Base-by-base conservation (phyloP, 2,888 invertebrate genomes). In the Branchipolynoe longqiensis region DNA sequence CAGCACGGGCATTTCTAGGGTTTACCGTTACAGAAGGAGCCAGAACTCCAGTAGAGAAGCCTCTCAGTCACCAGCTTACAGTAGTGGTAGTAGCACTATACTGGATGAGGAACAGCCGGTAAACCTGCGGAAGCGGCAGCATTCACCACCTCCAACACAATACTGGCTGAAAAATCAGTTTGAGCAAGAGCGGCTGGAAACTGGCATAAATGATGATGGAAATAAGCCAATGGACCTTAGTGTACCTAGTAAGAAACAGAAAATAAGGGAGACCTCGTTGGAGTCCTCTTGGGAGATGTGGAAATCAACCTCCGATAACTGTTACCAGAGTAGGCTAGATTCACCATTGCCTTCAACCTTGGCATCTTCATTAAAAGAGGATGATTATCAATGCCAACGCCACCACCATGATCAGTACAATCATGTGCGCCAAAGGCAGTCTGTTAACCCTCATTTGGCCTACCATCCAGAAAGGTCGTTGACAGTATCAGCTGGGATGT, bases 191-290 rank as follows among this genome's bases (percentile, higher is more conserved):
- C 33, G 33, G 4, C 25, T n/a, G 3, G 25, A 62, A 18, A n/a
- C 62, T 1, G 25, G 62, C 12, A 12, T 3, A 12, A 14, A 18
- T 31, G 14, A n/a, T 1, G 38, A 14, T 12, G 48, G 48, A 6
- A 48, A 78, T 12, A 18, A 78, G 31, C 78, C 78, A 4, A 78
- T 78, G 41, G 78, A 78, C 31, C 48, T 78, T 14, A 41, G 78
- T 28, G 41, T 41, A n/a, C 78, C 78, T 28, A 78, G 48, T 41
- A 78, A 78, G 31, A 4, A 31, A 2, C 1, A 25, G 62, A 3
- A 14, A 1, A 31, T 31, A 1, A n/a, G 14, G 4, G 8, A 58
- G n/a, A 18, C 14, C n/a, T n/a, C 8, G 14, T 18, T 58, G n/a
- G n/a, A n/a, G n/a, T n/a, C n/a, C n/a, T n/a, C n/a, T n/a, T n/a